Base-by-base conservation (phyloP, 2,797 vertebrate species). In the Rhyacichthys aspro region DNA sequence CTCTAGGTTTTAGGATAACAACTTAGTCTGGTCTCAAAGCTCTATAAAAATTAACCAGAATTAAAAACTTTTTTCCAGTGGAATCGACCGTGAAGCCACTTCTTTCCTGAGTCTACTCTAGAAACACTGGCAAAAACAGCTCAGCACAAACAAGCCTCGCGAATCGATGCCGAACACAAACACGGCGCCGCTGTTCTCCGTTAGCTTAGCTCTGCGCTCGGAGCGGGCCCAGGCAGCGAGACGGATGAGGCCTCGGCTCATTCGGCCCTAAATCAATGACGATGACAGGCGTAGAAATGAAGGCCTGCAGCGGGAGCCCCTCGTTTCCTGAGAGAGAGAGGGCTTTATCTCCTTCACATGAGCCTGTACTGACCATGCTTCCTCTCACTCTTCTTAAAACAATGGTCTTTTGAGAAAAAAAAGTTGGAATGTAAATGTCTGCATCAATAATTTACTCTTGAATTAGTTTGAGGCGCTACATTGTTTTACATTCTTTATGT, bases 231-330 rank as follows among this genome's bases (percentile, higher is more conserved):
- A 74, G 80, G 78, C 81, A 84, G 76, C 67, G 67, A 87, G 84
- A 88, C 81, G 69, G 80, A 87, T 81, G 76, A 90, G 74, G 74
- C 82, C 76, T 74, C 74, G 79, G 82, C 83, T 84, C 81, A 80
- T 18, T 43, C 67, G 78, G 67, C 60, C 67, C 74, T 74, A 77
- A 89, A 90, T 90, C 87, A 88, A 85, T 83, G 83, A 70, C 1
- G 55, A 67, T 85, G 85, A 82, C 82, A 82, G 81, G 74, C 52
- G 54, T 71, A 67, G 81, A 84, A 89, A 88, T 83, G 80, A 85
- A 83, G 74, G 59, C 65, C 82, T 75, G 75, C 66, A 85, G 79
- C 75, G 52, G 75, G 67, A 63, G 63, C 59, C 79, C 71, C 59
- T 59, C 47, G 72, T 74, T 80, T 78, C 67, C 70, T 73, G 37